Evolutionary conservation across 2,888 invertebrate genomes (phyloP), one percentile per base, ranked within the genome.

Genomic region (Napeogenes inachia): DNA sequence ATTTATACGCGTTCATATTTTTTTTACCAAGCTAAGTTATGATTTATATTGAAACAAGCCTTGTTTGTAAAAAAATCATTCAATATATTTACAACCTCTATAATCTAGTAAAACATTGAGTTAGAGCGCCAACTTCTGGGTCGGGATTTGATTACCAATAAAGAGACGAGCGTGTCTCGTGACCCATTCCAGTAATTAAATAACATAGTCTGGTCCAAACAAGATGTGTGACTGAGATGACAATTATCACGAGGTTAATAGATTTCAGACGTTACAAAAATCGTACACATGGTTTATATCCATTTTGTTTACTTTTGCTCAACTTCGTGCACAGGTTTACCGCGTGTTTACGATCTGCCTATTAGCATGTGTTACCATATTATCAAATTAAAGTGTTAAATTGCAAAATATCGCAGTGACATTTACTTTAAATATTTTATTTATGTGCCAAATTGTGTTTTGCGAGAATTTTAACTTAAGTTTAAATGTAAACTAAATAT

Each of bases 241-340:
- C 46, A 54, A 54, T 50, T 30, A 56, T 53, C 21, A 46, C 33
- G 57, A 63, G 57, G 59, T 63, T 65, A 61, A 68, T 68, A 59
- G 64, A 33, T 54, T 62, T 59, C 68, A 68, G 65, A 65, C 56
- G 68, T 45, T 61, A 42, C 54, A 59, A 60, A 57, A 56, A 66
- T 61, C 67, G 42, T 68, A 60, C 62, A 65, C 60, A 60, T 42
- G 59, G 54, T 67, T 67, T 63, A 64, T 67, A 59, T 57, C 54
- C 50, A 50, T 46, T 50, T 61, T 67, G 68, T 65, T 67, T 68
- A 61, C 55, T 59, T 55, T 54, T 57, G 57, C 8, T 61, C 61
- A 62, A 47, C 61, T 42, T 45, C n/a, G 56, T 54, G 56, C 53
- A n/a, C 38, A 47, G 60, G 33, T 53, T 60, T 63, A 63, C 59